Conservation (phyloP, 2,888 invertebrate genomes). For the Agriopis marginaria region DNA sequence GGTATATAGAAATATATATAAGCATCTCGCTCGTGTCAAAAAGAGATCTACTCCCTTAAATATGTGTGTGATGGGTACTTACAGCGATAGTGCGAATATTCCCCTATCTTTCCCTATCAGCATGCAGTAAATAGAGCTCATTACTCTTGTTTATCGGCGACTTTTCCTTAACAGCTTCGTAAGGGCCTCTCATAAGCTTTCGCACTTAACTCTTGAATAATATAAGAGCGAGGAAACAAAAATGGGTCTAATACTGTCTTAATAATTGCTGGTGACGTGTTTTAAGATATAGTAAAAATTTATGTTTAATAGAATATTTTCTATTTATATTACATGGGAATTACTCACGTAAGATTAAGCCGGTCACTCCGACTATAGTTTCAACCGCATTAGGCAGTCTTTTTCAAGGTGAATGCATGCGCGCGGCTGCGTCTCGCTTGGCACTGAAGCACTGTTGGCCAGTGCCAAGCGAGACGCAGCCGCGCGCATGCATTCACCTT, state of each 20-base stretch:
- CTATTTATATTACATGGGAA: no score
- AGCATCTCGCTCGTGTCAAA: not conserved
- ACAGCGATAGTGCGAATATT: constrained; percentile 2
- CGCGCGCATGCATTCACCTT: no score
- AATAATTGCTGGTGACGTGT: not conserved
- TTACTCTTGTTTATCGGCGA: constrained; percentile 22
- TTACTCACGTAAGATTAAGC: no score
- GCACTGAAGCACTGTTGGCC: no score
- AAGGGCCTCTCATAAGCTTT: constrained; percentile 9
- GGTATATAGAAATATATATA: not conserved
- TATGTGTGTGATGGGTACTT: not conserved
- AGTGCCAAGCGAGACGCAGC: no score
- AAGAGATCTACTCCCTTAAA: not conserved
- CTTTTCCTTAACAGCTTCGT: constrained; percentile 12
- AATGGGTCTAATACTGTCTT: not conserved
- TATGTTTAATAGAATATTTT: no score
- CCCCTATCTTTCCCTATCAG: constrained; percentile 7
- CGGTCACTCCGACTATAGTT: no score
- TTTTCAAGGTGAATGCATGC: no score
- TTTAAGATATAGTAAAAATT: not conserved
- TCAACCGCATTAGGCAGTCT: no score
- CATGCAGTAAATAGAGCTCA: constrained; percentile 16
- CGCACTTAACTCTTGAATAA: constrained; percentile 27
- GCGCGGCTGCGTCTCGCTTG: no score
- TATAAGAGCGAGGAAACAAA: constrained; percentile 3